Evolutionary conservation across 2,113 vertebrate genomes (phyloP).

Genomic region (Pseudonaja textilis): DNA sequence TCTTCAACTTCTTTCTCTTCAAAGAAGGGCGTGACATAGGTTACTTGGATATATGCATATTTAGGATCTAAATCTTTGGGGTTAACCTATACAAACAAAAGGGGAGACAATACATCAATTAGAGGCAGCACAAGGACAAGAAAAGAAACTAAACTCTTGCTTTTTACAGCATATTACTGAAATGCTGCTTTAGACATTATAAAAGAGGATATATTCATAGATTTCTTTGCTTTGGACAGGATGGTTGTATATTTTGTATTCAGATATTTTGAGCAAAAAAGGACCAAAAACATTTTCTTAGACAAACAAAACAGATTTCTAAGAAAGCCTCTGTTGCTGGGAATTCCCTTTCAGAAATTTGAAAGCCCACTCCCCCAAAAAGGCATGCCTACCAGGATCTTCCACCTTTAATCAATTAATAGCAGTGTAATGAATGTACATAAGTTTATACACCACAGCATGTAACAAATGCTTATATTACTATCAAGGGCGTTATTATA

Average conservation of each 20-base stretch:
- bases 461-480: not conserved
- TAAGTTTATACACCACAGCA: not conserved
- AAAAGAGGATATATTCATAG: not conserved
- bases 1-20: constrained; percentile 92
- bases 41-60: constrained; percentile 97
- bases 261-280: not conserved
- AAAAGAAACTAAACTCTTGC: not conserved
- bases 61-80: constrained; percentile 94
- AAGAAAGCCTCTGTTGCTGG: not conserved
- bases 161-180: not conserved
- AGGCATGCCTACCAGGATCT: not conserved
- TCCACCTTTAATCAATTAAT: not conserved
- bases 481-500: not conserved
- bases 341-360: not conserved
- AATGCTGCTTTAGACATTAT: not conserved
- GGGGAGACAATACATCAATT: not conserved
- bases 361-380: not conserved
- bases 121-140: not conserved
- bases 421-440: not conserved
- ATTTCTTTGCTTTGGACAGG: not conserved
- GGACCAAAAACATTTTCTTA: not conserved
- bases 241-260: not conserved
- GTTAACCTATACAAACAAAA: constrained; percentile 79
- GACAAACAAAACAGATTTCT: not conserved
- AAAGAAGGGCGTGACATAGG: constrained; percentile 92